Percentiles rank a stretch among this genome's conserved stretches.
Conservation (phyloP, 2,888 invertebrate genomes). For the Micoletzkya japonica region DNA sequence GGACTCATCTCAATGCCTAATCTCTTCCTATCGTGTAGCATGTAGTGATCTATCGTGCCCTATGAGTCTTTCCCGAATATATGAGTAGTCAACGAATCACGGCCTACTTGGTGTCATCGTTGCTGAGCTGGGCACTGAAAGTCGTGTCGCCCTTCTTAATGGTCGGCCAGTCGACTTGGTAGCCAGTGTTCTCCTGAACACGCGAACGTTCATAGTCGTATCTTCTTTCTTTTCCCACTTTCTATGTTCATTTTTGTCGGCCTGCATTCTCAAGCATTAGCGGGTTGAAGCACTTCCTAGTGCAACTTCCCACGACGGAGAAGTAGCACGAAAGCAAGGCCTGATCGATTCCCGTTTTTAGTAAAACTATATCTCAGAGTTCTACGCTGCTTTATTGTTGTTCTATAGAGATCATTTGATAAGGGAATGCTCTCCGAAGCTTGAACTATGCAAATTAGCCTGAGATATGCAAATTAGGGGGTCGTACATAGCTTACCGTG, state of each 20-base stretch:
- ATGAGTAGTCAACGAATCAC: background rate
- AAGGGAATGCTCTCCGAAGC: background rate
- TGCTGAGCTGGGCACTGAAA: constrained; percentile 20
- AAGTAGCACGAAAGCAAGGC: too few relatives aligned
- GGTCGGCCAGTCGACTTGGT: constrained; percentile 40
- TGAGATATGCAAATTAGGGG: too few relatives aligned
- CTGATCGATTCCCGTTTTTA: too few relatives aligned
- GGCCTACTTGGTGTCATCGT: constrained; percentile 5
- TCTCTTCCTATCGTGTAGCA: background rate
- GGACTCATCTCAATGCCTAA: background rate
- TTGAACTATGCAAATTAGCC: background rate
- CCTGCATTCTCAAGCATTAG: too few relatives aligned
- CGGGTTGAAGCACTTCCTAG: too few relatives aligned
- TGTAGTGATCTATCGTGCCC: background rate
- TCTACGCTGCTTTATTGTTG: too few relatives aligned
- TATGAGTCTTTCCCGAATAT: background rate
- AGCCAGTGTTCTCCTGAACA: constrained; percentile 46
- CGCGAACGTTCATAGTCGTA: background rate
- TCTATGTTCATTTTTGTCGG: too few relatives aligned
- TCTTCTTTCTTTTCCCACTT: too few relatives aligned
- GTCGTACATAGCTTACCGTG: constrained; percentile 37
- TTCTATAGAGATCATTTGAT: too few relatives aligned
- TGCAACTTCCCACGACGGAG: too few relatives aligned
- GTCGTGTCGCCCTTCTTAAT: constrained; percentile 32
- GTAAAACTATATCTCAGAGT: too few relatives aligned